Evolutionary conservation across 1,140 invertebrate genomes (phyloP).

Genomic region (Mizuhopecten yessoensis): DNA sequence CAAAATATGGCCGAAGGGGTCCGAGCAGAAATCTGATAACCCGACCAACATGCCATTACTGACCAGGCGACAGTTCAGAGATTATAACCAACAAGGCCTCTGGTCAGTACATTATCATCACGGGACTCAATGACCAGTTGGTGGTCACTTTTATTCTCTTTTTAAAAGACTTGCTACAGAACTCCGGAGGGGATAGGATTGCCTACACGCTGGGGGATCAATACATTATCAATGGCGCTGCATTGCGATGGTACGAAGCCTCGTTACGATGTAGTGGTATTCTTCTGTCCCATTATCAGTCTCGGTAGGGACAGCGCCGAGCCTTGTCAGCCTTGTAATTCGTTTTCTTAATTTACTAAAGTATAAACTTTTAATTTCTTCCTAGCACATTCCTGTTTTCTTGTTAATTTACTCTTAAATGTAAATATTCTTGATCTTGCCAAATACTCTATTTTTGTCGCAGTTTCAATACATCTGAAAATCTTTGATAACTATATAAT

Average conservation of each 20-base stretch:
- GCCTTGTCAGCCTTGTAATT: neutral
- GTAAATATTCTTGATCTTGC: too few relatives aligned
- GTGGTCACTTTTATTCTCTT: constrained; percentile 27
- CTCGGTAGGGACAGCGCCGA: neutral
- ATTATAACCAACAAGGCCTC: neutral
- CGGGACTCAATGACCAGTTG: constrained; percentile 17
- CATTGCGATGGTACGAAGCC: constrained; percentile 23
- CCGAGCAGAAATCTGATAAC: neutral
- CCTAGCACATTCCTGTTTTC: too few relatives aligned
- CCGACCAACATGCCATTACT: neutral
- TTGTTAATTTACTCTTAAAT: too few relatives aligned
- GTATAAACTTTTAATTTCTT: neutral
- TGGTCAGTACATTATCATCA: neutral
- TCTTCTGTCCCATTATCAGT: neutral
- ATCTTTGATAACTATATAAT: too few relatives aligned
- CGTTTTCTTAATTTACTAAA: neutral
- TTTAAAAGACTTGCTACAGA: neutral
- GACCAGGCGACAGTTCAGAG: neutral
- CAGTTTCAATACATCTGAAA: too few relatives aligned
- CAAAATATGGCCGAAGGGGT: constrained; percentile 31
- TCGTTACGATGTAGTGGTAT: neutral
- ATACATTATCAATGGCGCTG: neutral
- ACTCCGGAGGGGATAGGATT: neutral
- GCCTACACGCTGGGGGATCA: neutral
- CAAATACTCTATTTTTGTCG: too few relatives aligned